A percentile compares a stretch with the other conserved stretches of the same genome.
Evolutionary conservation across 2,797 vertebrate genomes (phyloP).

Genomic region (Tympanoctomys barrerae): DNA sequence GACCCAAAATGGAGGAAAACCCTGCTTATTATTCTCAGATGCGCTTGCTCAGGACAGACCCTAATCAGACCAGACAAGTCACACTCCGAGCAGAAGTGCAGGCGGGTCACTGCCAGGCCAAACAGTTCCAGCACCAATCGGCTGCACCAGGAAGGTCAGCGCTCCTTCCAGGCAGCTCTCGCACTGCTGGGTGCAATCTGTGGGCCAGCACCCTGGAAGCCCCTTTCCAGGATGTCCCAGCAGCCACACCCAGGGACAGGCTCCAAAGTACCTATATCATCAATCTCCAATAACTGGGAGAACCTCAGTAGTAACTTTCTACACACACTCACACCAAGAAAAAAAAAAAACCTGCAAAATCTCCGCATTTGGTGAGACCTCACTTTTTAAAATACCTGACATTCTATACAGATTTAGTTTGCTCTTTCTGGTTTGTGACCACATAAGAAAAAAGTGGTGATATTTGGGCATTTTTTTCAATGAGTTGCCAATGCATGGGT

Average conservation of each 20-base stretch:
- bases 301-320: not conserved
- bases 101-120: not conserved
- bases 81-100: not conserved
- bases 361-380: not conserved
- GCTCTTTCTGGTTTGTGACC: not conserved
- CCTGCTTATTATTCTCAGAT: not conserved
- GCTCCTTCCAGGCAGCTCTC: not conserved
- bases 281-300: not conserved
- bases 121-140: not conserved
- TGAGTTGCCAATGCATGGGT: not conserved
- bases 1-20: not conserved
- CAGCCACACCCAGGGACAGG: too few species aligned
- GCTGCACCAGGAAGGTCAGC: not conserved
- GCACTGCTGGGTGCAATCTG: not conserved
- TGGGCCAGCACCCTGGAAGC: not conserved
- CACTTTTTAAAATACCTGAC: not conserved
- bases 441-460: not conserved
- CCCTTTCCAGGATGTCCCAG: not conserved
- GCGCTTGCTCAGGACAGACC: too few species aligned
- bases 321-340: not conserved
- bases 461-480: constrained; percentile 16
- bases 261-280: constrained; percentile 1
- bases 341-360: not conserved
- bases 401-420: constrained; percentile 36
- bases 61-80: not conserved